phyloP scores from a whole-genome alignment of 2,888 invertebrate genomes.

The Cosmopolites sordidus region DNA sequence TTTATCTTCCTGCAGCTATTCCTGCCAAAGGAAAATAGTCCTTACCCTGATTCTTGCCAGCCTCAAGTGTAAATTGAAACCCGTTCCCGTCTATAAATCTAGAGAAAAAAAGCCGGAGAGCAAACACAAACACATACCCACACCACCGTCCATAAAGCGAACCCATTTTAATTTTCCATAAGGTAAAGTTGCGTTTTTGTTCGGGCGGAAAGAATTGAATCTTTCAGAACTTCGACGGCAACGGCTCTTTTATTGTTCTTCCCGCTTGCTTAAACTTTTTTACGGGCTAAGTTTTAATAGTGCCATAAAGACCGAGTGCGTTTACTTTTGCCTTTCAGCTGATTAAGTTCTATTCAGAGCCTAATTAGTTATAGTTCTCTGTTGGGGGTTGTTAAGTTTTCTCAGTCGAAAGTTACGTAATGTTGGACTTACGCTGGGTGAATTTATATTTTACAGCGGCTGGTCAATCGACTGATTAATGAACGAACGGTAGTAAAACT shows the following conservation, averaged over 20 bases:
- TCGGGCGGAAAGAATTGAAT: conserved; percentile 20
- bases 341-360: conserved; percentile 20
- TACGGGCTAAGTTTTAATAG: conserved; percentile 27
- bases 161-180: conserved; percentile 26
- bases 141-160: neutral
- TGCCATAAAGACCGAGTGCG: conserved; percentile 19
- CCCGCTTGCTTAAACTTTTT: conserved; percentile 21
- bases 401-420: no score
- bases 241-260: conserved; percentile 23
- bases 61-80: no score
- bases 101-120: no score
- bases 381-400: neutral
- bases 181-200: conserved; percentile 11
- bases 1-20: no score
- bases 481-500: no score
- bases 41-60: no score
- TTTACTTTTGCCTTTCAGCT: conserved; percentile 26
- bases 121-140: no score
- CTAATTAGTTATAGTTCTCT: conserved; percentile 19
- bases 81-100: no score
- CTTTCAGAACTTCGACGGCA: conserved; percentile 18
- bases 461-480: no score
- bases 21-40: no score
- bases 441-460: no score
- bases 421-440: no score